Evolutionary conservation across 2,888 invertebrate genomes (phyloP), one percentile per base, ranked within the genome.

Genomic region (Pyrochroa serraticornis): DNA sequence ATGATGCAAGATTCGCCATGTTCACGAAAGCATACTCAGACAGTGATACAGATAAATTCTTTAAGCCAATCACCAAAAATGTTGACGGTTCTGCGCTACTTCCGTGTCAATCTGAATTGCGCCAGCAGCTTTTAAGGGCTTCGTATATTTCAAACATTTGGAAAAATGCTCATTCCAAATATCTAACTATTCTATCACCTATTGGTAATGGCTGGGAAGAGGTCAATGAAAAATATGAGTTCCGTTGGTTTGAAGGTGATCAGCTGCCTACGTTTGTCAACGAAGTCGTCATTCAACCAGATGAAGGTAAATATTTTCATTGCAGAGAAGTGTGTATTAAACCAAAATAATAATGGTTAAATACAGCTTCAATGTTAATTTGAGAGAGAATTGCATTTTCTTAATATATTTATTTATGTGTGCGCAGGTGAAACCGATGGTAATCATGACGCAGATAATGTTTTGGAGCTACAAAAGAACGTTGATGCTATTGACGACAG

Each of bases 81-180:
- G 64, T 64, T 37, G 64, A 65, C 33, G 37, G 58, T 39, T 64
- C 60, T 7, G 60, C 44, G 30, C 45, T 68, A 38, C 60, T 60
- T 51, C 64, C 66, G 7, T 67, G 67, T 54, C 61, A 67, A 63
- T 60, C 64, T 34, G 67, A 69, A 63, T 64, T 67, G 42, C 33
- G 48, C 5, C 62, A 66, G 12, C 66, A 68, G 53, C 56, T 68
- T 58, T 42, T 63, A 42, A 7, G 65, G 49, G 63, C 55, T 58
- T 65, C 58, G 38, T 68, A 68, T 42, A 58, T 66, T 10, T 55
- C 67, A 41, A 60, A 60, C 31, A 36, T 67, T 48, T 65, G 65
- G 63, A 65, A 57, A 64, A 67, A 64, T 6, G 35, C 35, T 2
- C 2, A 2, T 35, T 35, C 6, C 2, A 3, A 3, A 3, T 2